phyloP scores from a whole-genome alignment of 2,888 invertebrate species.

The Amiota minor region DNA sequence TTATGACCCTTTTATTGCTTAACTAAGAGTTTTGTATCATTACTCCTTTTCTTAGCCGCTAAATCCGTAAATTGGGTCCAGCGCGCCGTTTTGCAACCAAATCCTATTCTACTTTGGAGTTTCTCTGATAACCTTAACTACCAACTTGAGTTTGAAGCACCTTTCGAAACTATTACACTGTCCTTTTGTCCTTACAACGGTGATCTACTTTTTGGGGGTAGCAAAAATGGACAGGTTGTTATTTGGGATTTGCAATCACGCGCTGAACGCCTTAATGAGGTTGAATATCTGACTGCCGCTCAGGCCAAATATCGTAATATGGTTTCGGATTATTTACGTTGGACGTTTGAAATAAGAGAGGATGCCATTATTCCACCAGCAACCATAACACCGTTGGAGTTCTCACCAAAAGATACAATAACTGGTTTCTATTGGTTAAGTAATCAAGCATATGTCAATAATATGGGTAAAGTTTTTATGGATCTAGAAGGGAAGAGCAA shows the following conservation, averaged over 20 bases:
- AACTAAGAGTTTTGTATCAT: not conserved
- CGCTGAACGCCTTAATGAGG: constrained; percentile 78
- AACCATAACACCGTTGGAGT: constrained; percentile 77
- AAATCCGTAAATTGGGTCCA: constrained; percentile 74
- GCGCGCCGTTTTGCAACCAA: constrained; percentile 77
- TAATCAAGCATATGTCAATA: constrained; percentile 76
- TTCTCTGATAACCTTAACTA: constrained; percentile 81
- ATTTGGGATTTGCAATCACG: constrained; percentile 82
- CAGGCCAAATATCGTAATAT: constrained; percentile 78
- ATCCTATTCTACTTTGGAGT: constrained; percentile 84
- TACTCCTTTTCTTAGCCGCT: constrained; percentile 39
- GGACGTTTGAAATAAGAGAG: constrained; percentile 80
- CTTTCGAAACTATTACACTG: constrained; percentile 79
- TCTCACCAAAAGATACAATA: constrained; percentile 79
- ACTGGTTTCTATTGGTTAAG: constrained; percentile 82
- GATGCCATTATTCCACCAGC: constrained; percentile 77
- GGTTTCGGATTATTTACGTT: constrained; percentile 79
- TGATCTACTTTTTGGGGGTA: constrained; percentile 82
- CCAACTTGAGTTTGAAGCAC: constrained; percentile 80
- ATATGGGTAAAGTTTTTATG: constrained; percentile 76
- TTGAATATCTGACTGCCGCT: constrained; percentile 77
- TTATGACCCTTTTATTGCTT: not conserved
- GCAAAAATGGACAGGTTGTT: constrained; percentile 81
- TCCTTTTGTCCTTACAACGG: constrained; percentile 82
- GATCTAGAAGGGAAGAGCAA: constrained; percentile 70